Base-by-base conservation (phyloP, 2,113 vertebrate genomes). In the Rousettus leschenaultii region DNA sequence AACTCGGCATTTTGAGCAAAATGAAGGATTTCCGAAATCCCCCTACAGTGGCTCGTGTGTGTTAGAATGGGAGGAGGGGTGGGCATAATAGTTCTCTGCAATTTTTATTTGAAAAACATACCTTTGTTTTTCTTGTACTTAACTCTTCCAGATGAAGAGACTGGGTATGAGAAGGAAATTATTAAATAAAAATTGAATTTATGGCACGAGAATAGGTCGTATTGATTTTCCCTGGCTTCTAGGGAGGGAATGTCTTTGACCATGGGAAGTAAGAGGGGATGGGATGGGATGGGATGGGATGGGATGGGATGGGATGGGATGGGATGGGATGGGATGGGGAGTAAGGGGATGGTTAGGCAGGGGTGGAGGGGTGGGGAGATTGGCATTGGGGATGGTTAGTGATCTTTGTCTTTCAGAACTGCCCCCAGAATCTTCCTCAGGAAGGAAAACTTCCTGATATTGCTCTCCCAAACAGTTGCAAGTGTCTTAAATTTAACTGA, bases 401-500 rank as follows among this genome's bases (percentile, higher is more conserved):
- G 18, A 75, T 70, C 14, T 95, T 89, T 86, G 24, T 74, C 48
- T 92, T 92, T 86, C 4, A 71, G 14, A 57, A 65, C 38, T 22
- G 2, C 48, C 9, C 6, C 7, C 8, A 33, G 40, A 77, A 19
- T 61, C 7, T 71, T 95, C 28, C 4, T 89, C 13, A 45, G 24
- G 48, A 61, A 92, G 21, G 33, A 73, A 45, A 33, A 85, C 51
- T 77, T 28, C 8, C 13, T 73, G 53, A 10, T 89, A 30, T n/a
- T 45, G 22, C 26, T 16, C 28, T 91, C 33, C 51, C 21, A 70
- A 83, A 75, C 33, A 63, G 0, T 87, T 63, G 10, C 7, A 51
- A 6, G 28, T 95, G 55, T 43, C 68, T 77, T 95, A 86, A 43
- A 82, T 86, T 86, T 93, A 93, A 75, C 24, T n/a, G 65, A 57